Conservation (phyloP, 2,797 vertebrate species). For the Enteromius unitaeniatus region DNA sequence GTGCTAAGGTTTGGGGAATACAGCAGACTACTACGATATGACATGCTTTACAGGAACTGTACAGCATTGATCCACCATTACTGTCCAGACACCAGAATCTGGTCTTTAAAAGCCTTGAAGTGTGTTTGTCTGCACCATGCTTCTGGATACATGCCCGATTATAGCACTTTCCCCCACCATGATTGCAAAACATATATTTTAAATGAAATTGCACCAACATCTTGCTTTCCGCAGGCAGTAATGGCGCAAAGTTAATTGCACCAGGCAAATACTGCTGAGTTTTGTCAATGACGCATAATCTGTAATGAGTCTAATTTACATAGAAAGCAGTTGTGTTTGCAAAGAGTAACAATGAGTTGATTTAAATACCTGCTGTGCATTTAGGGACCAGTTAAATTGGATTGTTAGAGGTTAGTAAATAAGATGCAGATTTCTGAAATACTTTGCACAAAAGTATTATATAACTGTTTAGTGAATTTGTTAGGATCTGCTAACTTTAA, state of each 20-base stretch:
- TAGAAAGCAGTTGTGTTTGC: not conserved
- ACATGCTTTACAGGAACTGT: not conserved
- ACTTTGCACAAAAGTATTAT: not conserved
- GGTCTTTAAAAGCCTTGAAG: not conserved
- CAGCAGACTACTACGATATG: not conserved
- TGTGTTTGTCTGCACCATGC: slow-evolving; percentile 1
- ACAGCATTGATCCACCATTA: not conserved
- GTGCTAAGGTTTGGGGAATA: not conserved
- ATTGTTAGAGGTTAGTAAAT: slow-evolving; percentile 16
- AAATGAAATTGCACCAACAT: too few relatives aligned
- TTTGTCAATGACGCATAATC: not conserved
- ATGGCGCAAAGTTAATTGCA: not conserved
- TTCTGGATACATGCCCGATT: not conserved
- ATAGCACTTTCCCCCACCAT: not conserved
- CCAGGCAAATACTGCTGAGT: slow-evolving; percentile 9
- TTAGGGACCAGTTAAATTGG: not conserved
- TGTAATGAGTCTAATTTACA: slow-evolving; percentile 24
- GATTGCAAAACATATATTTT: not conserved
- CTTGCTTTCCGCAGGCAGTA: not conserved
- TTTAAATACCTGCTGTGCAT: slow-evolving; percentile 1
- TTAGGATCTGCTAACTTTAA: not conserved
- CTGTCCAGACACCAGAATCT: slow-evolving; percentile 2
- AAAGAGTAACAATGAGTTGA: not conserved
- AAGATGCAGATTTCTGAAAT: slow-evolving; percentile 4
- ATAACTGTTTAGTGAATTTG: not conserved